These are phyloP conservation scores for Aurelia aurita complex sp. Pacific DNA, from an alignment of 30 jellyfish, hydroid and myxozoan genomes.

Conservation along the genomic window DNA sequence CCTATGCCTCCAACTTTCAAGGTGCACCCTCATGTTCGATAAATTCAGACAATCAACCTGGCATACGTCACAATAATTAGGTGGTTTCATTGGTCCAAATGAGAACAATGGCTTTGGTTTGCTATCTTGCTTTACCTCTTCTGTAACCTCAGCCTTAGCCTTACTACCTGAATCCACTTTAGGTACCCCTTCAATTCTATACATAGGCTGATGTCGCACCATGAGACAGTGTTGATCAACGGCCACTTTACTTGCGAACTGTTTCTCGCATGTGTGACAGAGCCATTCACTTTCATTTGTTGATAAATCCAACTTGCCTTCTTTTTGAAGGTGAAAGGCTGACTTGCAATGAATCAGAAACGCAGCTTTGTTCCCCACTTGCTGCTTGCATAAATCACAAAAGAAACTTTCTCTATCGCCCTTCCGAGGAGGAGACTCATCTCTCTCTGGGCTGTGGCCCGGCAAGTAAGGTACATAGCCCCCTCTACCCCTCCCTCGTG, in stretches of 20 bases:
- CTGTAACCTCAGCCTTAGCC: constrained; percentile 1
- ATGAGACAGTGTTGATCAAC: constrained; percentile 87
- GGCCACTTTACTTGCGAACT: constrained; percentile 54
- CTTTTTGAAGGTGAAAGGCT: constrained; percentile 83
- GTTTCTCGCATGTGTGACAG: constrained; percentile 82
- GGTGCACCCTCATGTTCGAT: constrained; percentile 65
- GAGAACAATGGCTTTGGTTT: constrained; percentile 26
- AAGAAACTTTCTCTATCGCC: constrained; percentile 72
- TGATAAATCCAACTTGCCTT: constrained; percentile 24
- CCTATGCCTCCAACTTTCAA: constrained; percentile 93
- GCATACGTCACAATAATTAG: constrained; percentile 74
- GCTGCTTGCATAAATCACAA: constrained; percentile 85
- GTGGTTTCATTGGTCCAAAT: constrained; percentile 61
- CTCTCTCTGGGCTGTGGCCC: constrained; percentile 32
- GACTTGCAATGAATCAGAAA: constrained; percentile 73
- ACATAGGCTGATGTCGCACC: constrained; percentile 81
- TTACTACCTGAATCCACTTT: constrained; percentile 7
- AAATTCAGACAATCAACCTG: constrained; percentile 77
- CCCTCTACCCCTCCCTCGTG: constrained; percentile 25
- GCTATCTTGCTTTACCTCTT: constrained; percentile 15
- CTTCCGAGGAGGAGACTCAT: neutral
- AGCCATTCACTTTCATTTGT: constrained; percentile 49
- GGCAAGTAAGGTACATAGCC: constrained; percentile 56
- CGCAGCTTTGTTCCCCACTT: constrained; percentile 63
- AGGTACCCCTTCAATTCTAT: constrained; percentile 77